Evolutionary conservation across 2,113 vertebrate genomes (phyloP), one percentile per base, ranked within the genome.

Genomic region (Nothobranchius furzeri): DNA sequence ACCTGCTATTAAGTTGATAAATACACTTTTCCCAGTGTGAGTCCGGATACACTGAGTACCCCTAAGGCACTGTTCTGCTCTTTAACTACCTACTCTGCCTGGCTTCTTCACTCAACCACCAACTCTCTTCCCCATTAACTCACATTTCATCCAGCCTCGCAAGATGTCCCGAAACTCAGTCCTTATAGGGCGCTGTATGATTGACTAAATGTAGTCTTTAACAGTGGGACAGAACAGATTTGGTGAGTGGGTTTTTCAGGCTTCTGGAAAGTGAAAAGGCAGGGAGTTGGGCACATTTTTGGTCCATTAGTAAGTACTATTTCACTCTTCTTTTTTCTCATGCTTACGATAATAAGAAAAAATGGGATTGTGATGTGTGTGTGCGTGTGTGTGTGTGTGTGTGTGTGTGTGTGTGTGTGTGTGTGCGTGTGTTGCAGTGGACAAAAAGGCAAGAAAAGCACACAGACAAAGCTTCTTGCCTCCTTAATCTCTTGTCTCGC

Each of bases 1-100:
- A 92, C 92, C 92, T 93, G 91, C 91, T 91, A 94, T 94, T 93
- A 93, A 88, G 88, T 89, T 92, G 88, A 92, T 93, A 93, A 93
- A 93, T 92, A 93, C 91, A 92, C 88, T 92, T 92, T 93, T 92
- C 90, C 60, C 91, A 91, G 91, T 90, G 85, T 90, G 92, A 85
- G 86, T 83, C 85, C 83, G 60, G 87, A 85, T 82, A 81, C 86
- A 86, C 87, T 77, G 88, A 91, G 90, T 88, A 87, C 85, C 87
- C 89, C 87, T 83, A 79, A 87, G 88, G 88, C 87, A 87, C 85
- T 78, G 79, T 76, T 83, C 82, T 89, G 84, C 86, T 89, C 84
- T 89, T 87, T 88, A 84, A 89, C 85, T 88, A 84, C 85, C 85
- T 79, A 60, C 84, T 78, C 87, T 63, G 76, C 78, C 84, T 74